Evolutionary conservation across 2,113 vertebrate species (phyloP), one percentile per base, ranked within the genome.

Genomic region (Paracanthobrama guichenoti): DNA sequence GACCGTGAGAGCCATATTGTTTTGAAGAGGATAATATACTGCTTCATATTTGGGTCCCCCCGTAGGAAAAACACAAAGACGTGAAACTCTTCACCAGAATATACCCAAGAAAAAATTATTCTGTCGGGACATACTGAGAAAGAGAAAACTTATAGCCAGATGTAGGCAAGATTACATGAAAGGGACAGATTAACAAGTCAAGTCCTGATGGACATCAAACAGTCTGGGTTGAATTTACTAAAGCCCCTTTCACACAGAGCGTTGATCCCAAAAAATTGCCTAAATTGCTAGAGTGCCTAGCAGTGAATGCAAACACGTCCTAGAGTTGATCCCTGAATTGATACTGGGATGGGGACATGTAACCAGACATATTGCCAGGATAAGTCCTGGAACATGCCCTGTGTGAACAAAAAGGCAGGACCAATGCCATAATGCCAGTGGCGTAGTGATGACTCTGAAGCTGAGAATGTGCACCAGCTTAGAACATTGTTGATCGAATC

Each of bases 11-110:
- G 39, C 35, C 39, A 42, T 62, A 26, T 35, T 26, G n/a, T 60
- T 80, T 28, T 39, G 53, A 59, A 78, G 55, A 81, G 59, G 44
- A 67, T 67, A 28, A 16, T 67, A 67, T 20, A 20, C 42, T 31
- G 42, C 16, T 35, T 50, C 6, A 48, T 28, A 12, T 46, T 60
- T 46, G n/a, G 16, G 13, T 46, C 14, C 28, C 12, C n/a, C 1
- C 46, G n/a, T 14, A 20, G 57, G 10, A 79, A 79, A 22, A 67
- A 67, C 24, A 50, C 9, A 35, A 67, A 46, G 59, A 79, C 3
- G 0, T 77, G 10, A 59, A 59, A 77, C 53, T 76, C 26, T 77
- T 2, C 50, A 44, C 67, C 67, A 28, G 22, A 22, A 46, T 46
- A 44, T n/a, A 71, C 50, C 10, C 10, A 7, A 77, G 1, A 59